Base-by-base conservation (phyloP, 2,797 vertebrate species). In the Caiman crocodilus region DNA sequence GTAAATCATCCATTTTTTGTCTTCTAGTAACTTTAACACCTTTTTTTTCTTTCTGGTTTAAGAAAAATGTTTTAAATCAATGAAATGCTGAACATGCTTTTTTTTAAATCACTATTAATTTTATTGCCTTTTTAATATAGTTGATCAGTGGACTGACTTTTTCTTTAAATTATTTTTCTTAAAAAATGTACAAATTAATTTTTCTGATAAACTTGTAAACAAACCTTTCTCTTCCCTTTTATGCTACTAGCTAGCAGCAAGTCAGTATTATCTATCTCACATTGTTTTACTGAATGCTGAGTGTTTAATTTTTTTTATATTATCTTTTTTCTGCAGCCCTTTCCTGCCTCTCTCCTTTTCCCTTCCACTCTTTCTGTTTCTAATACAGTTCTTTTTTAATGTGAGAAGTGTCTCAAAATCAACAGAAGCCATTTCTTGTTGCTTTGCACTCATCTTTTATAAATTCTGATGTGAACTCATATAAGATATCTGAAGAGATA, bases 301-400 rank as follows among this genome's bases (percentile, higher is more conserved):
- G 13, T 32, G 8, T 92, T 89, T 82, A 79, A 76, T 26, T 20
- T 81, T 96, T 95, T 90, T 92, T 20, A 82, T 84, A 69, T 81
- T 84, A 67, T 69, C 58, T 82, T 57, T 79, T 90, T 58, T 79
- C 20, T 61, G 67, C 42, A 21, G 12, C 28, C 28, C 71, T 95
- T 92, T 90, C 85, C 82, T 95, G 14, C 7, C 26, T 89, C 79
- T 80, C 4, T 82, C 92, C 7, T 60, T 86, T 67, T 89, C 92
- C 18, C 69, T 90, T 42, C 32, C 23, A 50, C 6, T 85, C 10
- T 84, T 73, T 56, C 13, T 50, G 17, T 2, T 90, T 35, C 1
- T 7, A 93, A 30, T 86, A 89, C 32, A 59, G 7, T 26, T 69
- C 4, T 59, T 84, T 82, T 90, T 87, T 83, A 83, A 93, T 65